Evolutionary conservation across 2,888 invertebrate genomes (phyloP).

Genomic region (Neocrepidodera transversa): DNA sequence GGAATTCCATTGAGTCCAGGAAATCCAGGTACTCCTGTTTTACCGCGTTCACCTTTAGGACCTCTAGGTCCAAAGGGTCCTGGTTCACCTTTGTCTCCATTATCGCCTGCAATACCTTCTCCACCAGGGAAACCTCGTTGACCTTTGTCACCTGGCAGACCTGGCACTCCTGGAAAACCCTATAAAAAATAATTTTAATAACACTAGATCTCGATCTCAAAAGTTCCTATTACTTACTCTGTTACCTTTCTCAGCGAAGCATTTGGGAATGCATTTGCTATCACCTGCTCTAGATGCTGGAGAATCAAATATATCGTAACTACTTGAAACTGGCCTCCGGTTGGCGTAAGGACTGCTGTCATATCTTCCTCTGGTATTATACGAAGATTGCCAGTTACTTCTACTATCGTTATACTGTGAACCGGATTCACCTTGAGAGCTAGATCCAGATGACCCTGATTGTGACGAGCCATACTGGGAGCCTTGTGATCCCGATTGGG

Average conservation of each 20-base stretch:
- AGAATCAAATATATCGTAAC: slow-evolving; percentile 62
- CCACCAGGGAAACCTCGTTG: slow-evolving; percentile 81
- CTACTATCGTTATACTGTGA: slow-evolving; percentile 32
- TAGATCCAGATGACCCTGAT: slow-evolving; percentile 53
- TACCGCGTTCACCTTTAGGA: slow-evolving; percentile 84
- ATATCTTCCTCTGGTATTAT: slow-evolving; percentile 57
- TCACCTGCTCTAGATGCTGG: slow-evolving; percentile 63
- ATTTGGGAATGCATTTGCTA: slow-evolving; percentile 82
- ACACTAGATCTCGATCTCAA: neutral
- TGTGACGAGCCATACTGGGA: slow-evolving; percentile 1
- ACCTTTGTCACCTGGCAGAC: slow-evolving; percentile 77
- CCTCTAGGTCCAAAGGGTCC: slow-evolving; percentile 84
- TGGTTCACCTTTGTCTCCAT: slow-evolving; percentile 87
- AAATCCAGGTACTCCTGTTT: slow-evolving; percentile 87
- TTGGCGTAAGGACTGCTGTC: slow-evolving; percentile 52
- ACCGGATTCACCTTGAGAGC: slow-evolving; percentile 36
- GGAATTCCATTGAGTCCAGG: slow-evolving; percentile 78
- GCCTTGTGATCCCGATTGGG: slow-evolving; percentile 10
- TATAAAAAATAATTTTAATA: slow-evolving; percentile 52
- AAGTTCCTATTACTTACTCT: slow-evolving; percentile 62
- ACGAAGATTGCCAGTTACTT: slow-evolving; percentile 15
- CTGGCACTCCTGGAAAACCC: slow-evolving; percentile 78
- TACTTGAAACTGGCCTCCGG: slow-evolving; percentile 58
- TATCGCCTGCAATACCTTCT: slow-evolving; percentile 86
- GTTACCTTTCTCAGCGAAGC: slow-evolving; percentile 87